Base-by-base conservation (phyloP, 1,140 invertebrate genomes). In the Drosophila sulfurigaster region DNA sequence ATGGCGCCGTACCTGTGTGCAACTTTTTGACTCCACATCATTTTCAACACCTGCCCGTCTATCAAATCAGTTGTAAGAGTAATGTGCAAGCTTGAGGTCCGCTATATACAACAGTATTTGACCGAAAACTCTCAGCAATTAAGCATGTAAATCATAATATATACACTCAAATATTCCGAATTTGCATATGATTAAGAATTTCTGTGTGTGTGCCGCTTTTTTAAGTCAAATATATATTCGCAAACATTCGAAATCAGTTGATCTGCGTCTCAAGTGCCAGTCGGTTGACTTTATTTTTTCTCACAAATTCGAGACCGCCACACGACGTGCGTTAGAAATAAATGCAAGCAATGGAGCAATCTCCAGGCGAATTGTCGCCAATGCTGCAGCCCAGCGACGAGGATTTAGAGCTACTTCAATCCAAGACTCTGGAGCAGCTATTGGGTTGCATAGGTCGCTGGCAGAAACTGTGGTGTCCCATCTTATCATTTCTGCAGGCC, bases 391-490 rank as follows among this genome's bases (percentile, higher is more conserved):
- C 28, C 8, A 60, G 68, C 32, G 63, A 66, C 11, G 82, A 83
- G 2, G 54, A 75, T 35, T 62, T 91, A 15, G 91, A 92, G 25
- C 54, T 45, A 8, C 51, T 79, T 10, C 91, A 92, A 28, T 71
- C 67, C 1, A 78, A 78, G 52, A 58, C 76, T 11, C 46, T 92
- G 15, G 66, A 95, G 3, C 93, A 13, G 78, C 94, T 32, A 94
- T 96, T 76, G 95, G 83, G 96, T 0, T 93, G 94, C 68, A 94
- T 72, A 1, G 65, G 69, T 94, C 78, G 95, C 95, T 96, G 96
- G 96, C 96, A 96, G 91, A 91, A 95, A 5, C 80, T 94, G 41
- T 94, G 96, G 82, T 96, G 95, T 7, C 94, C 95, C 57, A 93
- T 96, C 0, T 92, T 96, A 16, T 95, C 95, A 0, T 81, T 96